Evolutionary conservation across 1,140 invertebrate genomes (phyloP).

Genomic region (Hyles vespertilio): DNA sequence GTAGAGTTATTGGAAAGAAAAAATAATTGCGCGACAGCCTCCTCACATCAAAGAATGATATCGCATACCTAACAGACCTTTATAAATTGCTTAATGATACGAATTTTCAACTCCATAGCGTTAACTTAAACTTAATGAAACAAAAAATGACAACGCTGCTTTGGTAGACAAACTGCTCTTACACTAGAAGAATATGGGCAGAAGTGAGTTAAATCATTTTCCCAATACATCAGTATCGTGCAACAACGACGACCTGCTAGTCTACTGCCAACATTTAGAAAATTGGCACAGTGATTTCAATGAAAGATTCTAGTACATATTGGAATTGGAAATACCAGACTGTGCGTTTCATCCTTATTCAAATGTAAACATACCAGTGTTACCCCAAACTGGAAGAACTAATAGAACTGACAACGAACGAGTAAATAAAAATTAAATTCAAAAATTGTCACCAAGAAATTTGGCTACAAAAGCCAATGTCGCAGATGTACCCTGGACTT

Average conservation of each 20-base stretch:
- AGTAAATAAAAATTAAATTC: too few relatives aligned
- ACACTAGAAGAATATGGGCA: constrained; percentile 7
- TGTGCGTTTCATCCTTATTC: constrained; percentile 3
- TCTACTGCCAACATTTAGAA: constrained; percentile 2
- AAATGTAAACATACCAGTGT: constrained; percentile 15
- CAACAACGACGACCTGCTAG: constrained; percentile 2
- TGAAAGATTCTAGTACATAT: neutral
- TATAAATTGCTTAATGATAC: constrained; percentile 1
- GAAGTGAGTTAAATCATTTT: neutral
- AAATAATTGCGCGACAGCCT: constrained; percentile 26
- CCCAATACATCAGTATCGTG: constrained; percentile 7
- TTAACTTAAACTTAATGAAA: too few relatives aligned
- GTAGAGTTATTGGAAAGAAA: constrained; percentile 43
- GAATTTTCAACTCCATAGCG: neutral
- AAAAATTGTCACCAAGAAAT: constrained; percentile 10
- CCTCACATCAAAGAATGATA: constrained; percentile 46
- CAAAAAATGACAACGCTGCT: too few relatives aligned
- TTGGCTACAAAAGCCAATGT: constrained; percentile 13
- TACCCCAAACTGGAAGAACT: constrained; percentile 13
- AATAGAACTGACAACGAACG: constrained; percentile 10
- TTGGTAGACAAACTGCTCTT: constrained; percentile 6
- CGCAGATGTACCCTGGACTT: constrained; percentile 8
- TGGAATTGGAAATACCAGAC: constrained; percentile 11
- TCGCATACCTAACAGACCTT: constrained; percentile 27
- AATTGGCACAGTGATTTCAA: constrained; percentile 1